phyloP scores from a whole-genome alignment of 2,113 vertebrate genomes.

The Etheostoma spectabile region DNA sequence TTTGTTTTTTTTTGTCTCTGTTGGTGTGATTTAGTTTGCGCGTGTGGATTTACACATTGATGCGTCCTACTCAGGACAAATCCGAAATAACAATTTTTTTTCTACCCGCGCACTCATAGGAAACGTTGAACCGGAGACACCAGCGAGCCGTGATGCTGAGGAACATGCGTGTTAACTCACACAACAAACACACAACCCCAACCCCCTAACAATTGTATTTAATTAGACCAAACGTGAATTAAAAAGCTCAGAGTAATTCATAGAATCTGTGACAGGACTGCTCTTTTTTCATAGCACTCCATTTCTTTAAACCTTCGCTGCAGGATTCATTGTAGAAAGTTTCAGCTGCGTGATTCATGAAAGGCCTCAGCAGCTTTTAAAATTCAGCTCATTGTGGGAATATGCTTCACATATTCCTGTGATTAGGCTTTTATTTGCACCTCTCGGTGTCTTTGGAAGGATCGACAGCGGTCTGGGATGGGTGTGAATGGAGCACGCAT shows the following conservation, averaged over 20 bases:
- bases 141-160: not conserved
- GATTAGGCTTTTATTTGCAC: not conserved
- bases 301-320: not conserved
- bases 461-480: not conserved
- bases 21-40: not conserved
- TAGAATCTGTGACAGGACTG: not conserved
- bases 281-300: not conserved
- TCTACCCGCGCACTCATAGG: not conserved
- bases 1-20: not conserved
- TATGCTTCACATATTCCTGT: not conserved
- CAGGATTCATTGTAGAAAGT: not conserved
- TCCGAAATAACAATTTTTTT: not conserved
- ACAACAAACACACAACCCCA: not conserved
- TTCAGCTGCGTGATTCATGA: not conserved
- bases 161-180: not conserved
- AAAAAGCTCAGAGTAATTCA: not conserved
- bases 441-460: not conserved
- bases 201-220: not conserved
- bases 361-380: slow-evolving; percentile 26
- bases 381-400: not conserved
- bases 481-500: not conserved
- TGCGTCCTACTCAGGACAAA: not conserved
- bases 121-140: not conserved
- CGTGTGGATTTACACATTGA: not conserved
- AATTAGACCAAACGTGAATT: not conserved